Conservation (phyloP, 1,140 invertebrate genomes). For the Drosophila yakuba region DNA sequence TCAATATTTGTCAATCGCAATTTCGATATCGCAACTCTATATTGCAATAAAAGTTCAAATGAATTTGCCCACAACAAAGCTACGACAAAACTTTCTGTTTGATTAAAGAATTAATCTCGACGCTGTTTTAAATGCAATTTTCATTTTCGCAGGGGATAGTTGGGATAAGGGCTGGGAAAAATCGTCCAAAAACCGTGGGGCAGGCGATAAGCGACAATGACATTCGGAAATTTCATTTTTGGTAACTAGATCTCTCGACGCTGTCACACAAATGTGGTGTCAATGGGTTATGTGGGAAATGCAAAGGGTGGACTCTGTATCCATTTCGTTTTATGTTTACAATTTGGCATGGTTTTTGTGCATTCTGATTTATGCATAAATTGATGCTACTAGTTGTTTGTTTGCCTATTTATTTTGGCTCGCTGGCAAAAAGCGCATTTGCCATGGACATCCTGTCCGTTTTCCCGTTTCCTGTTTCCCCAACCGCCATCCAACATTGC, state of each 20-base stretch:
- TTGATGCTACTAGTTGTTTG: constrained; percentile 66
- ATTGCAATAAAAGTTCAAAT: constrained; percentile 41
- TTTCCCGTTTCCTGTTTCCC: not conserved
- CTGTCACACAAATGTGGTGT: constrained; percentile 34
- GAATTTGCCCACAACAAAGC: constrained; percentile 16
- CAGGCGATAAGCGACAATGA: constrained; percentile 53
- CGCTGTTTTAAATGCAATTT: constrained; percentile 46
- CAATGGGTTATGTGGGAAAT: constrained; percentile 25
- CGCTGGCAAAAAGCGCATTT: constrained; percentile 65
- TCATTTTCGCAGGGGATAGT: not conserved
- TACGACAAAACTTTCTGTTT: constrained; percentile 8
- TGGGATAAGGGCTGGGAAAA: not conserved
- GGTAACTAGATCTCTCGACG: constrained; percentile 37
- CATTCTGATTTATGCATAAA: constrained; percentile 70
- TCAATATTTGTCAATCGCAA: constrained; percentile 8
- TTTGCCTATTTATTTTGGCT: constrained; percentile 44
- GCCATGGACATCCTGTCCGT: constrained; percentile 51
- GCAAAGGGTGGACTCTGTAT: constrained; percentile 8
- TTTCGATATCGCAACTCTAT: constrained; percentile 5
- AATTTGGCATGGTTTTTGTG: constrained; percentile 70
- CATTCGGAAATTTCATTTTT: constrained; percentile 64
- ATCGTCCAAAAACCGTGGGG: not conserved
- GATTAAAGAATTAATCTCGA: constrained; percentile 45
- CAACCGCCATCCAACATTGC: not conserved
- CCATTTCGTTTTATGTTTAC: constrained; percentile 59